Percentiles rank a stretch among this genome's conserved stretches.
Conservation (phyloP, 2,113 vertebrate species). For the Leucoraja erinaceus region DNA sequence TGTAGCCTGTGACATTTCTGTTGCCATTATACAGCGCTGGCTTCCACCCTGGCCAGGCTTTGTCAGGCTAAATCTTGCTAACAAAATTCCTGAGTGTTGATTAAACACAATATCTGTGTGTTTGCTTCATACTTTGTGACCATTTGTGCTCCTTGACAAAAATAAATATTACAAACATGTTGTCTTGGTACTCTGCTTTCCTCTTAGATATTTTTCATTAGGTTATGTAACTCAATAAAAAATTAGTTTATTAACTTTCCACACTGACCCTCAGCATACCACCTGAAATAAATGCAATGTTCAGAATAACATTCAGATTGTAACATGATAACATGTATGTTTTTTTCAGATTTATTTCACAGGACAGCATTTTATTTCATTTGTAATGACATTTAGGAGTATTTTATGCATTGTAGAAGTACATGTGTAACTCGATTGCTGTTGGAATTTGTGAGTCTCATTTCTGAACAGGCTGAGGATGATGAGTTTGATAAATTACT, state of each 20-base stretch:
- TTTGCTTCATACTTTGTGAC: neutral
- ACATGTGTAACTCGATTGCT: neutral
- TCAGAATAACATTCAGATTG: neutral
- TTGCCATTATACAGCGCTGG: neutral
- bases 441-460: neutral
- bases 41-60: neutral
- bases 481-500: neutral
- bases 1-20: constrained; percentile 10
- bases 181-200: neutral
- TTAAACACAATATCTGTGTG: neutral
- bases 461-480: neutral
- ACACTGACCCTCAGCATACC: neutral
- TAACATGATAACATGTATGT: no score
- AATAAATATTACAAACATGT: neutral
- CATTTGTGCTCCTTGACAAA: constrained; percentile 6
- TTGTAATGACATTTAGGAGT: neutral
- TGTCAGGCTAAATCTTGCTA: constrained; percentile 5
- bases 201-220: neutral
- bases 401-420: neutral
- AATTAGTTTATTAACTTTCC: no score
- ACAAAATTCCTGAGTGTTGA: constrained; percentile 20
- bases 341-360: no score
- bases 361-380: neutral
- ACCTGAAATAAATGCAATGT: neutral
- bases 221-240: no score